These are phyloP conservation scores for Drosophila sulfurigaster DNA, from an alignment of 1,140 invertebrate genomes.

Conservation along the genomic window DNA sequence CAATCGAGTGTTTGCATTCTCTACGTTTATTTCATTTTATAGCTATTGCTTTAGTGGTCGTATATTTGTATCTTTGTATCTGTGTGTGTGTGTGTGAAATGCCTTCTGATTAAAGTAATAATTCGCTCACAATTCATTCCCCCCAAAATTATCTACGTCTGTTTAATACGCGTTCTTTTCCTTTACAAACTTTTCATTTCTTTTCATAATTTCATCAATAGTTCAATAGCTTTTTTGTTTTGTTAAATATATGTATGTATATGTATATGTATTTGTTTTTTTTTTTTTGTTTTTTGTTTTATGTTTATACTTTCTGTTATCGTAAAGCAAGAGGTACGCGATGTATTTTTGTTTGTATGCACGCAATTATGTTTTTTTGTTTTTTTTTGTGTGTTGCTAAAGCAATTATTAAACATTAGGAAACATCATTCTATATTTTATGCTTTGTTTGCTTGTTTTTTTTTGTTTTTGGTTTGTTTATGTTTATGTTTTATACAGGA, in stretches of 20 bases:
- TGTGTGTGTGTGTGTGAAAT: conserved; percentile 27
- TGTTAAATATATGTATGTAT: conserved; percentile 50
- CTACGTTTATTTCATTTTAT: conserved; percentile 31
- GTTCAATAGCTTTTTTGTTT: conserved; percentile 36
- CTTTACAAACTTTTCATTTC: conserved; percentile 64
- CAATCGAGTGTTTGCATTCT: conserved; percentile 43
- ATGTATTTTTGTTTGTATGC: conserved; percentile 69
- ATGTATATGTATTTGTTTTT: conserved; percentile 50
- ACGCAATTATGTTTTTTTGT: conserved; percentile 40
- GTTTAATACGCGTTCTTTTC: conserved; percentile 54
- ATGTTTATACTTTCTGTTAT: conserved; percentile 64
- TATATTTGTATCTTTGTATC: conserved; percentile 15
- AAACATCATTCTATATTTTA: conserved; percentile 51
- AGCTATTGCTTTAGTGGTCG: conserved; percentile 26
- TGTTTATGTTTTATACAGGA: conserved; percentile 29
- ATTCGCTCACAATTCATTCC: conserved; percentile 70
- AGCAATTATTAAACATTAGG: conserved; percentile 74
- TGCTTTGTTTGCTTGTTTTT: not conserved
- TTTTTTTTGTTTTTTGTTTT: conserved; percentile 44
- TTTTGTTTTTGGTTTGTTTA: not conserved
- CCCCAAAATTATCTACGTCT: conserved; percentile 24
- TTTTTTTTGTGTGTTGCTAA: conserved; percentile 50
- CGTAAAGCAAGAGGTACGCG: conserved; percentile 81
- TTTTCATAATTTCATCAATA: conserved; percentile 61
- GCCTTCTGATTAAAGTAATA: conserved; percentile 66